Base-by-base conservation (phyloP, 2,113 vertebrate species). In the Lota lota region DNA sequence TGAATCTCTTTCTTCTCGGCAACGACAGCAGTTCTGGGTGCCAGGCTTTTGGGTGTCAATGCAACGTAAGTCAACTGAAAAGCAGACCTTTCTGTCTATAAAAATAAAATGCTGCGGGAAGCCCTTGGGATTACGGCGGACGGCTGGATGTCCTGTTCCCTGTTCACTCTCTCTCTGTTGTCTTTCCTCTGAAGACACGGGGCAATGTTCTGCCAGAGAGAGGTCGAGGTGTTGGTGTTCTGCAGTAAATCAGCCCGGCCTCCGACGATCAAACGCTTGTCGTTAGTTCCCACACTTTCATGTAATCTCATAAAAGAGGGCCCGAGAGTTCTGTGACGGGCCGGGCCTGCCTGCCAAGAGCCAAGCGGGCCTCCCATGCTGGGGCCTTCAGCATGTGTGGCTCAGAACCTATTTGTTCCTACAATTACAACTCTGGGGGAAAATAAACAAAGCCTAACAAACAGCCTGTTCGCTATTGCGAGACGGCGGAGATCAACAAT, bases 251-350 rank as follows among this genome's bases (percentile, higher is more conserved):
- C 79, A 79, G 83, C 80, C 79, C 73, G 82, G 66, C 83, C 70
- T 82, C 74, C 18, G 54, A 71, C 76, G 83, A 86, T 88, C 84
- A 85, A 90, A 88, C 51, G 22, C 73, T 82, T 63, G 73, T 79
- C 64, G 63, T 78, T 79, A 80, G 81, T 88, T 81, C 83, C 74
- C 77, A 74, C 70, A 58, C 83, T 89, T 87, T 87, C 76, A 88
- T 86, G 74, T 85, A 69, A 84, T 84, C 85, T 86, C 82, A 76
- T 88, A 86, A 89, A 88, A 87, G 63, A 18, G 66, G 0, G 70
- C 28, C 15, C 36, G 73, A 63, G 76, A 69, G 69, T 79, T 51
- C 60, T 61, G 62, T 69, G 59, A 54, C 65, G 68, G 81, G 47
- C 61, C 63, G 60, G 12, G 50, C 50, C 50, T 8, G 50, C 69